phyloP scores from a whole-genome alignment of 1,140 invertebrate genomes.

The Ditylenchus dipsaci region DNA sequence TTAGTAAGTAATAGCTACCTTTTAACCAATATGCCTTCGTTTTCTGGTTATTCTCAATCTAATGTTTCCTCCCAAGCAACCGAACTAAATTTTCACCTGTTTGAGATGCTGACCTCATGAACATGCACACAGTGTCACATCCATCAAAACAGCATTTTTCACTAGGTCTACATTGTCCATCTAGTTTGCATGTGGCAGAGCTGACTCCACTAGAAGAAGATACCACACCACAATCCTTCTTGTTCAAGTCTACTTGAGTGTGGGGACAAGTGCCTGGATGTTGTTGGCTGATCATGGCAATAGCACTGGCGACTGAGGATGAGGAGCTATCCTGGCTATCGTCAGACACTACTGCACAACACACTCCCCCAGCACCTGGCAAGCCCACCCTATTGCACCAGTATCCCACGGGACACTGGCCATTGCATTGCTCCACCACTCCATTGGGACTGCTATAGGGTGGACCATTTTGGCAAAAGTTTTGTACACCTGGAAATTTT shows the following conservation, averaged over 20 bases:
- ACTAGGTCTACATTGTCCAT: not conserved
- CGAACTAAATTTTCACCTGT: not conserved
- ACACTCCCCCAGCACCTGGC: constrained; percentile 25
- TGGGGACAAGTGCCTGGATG: constrained; percentile 17
- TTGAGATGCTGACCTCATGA: not conserved
- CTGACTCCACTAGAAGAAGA: constrained; percentile 11
- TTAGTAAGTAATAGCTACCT: no score
- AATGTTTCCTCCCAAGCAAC: no score
- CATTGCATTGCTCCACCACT: constrained; percentile 34
- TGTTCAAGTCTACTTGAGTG: constrained; percentile 5
- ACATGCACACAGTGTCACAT: constrained; percentile 35
- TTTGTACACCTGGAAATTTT: constrained; percentile 34
- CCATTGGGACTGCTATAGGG: constrained; percentile 10
- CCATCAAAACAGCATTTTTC: constrained; percentile 50
- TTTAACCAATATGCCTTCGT: no score
- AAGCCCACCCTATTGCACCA: constrained; percentile 46
- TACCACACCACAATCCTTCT: not conserved
- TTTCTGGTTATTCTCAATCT: no score
- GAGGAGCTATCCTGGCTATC: not conserved
- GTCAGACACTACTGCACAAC: constrained; percentile 23
- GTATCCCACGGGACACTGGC: constrained; percentile 40
- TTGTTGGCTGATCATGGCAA: constrained; percentile 6
- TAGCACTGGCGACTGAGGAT: not conserved
- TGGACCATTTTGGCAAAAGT: constrained; percentile 36
- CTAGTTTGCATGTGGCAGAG: constrained; percentile 1